Evolutionary conservation across 2,888 invertebrate genomes (phyloP).

Genomic region (Mesochorus sp.): DNA sequence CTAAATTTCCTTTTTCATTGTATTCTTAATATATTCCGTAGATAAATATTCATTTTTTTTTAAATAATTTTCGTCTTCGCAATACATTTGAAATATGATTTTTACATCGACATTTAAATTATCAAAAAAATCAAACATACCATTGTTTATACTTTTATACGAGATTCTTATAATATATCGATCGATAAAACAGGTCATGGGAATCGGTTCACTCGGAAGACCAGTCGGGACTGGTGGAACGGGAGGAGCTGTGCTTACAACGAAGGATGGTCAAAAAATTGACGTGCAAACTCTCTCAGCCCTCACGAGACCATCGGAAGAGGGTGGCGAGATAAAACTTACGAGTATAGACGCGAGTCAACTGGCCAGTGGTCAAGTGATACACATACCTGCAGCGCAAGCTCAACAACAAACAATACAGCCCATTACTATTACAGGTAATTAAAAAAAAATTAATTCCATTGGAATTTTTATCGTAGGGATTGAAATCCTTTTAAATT

Average conservation of each 20-base stretch:
- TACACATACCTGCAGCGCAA: constrained; percentile 77
- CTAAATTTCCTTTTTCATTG: no score
- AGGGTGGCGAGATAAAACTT: constrained; percentile 76
- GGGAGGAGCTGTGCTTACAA: constrained; percentile 75
- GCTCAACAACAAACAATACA: constrained; percentile 80
- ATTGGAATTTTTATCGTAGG: background rate
- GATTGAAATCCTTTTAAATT: no score
- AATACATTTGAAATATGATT: no score
- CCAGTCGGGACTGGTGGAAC: constrained; percentile 62
- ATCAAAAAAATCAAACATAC: no score
- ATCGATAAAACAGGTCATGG: constrained; percentile 73
- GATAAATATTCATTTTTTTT: no score
- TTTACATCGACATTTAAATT: no score
- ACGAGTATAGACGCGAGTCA: constrained; percentile 80
- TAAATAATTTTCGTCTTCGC: no score
- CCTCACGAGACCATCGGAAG: constrained; percentile 73
- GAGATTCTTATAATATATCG: constrained; percentile 4
- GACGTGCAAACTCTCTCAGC: constrained; percentile 78
- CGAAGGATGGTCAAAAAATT: constrained; percentile 80
- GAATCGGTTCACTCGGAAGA: constrained; percentile 76
- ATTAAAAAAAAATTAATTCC: constrained; percentile 22
- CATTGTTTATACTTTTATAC: background rate
- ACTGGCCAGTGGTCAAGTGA: constrained; percentile 78
- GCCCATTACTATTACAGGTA: constrained; percentile 87
- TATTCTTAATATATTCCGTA: no score